phyloP scores from a whole-genome alignment of 2,113 vertebrate species.

The Tachycineta bicolor region DNA sequence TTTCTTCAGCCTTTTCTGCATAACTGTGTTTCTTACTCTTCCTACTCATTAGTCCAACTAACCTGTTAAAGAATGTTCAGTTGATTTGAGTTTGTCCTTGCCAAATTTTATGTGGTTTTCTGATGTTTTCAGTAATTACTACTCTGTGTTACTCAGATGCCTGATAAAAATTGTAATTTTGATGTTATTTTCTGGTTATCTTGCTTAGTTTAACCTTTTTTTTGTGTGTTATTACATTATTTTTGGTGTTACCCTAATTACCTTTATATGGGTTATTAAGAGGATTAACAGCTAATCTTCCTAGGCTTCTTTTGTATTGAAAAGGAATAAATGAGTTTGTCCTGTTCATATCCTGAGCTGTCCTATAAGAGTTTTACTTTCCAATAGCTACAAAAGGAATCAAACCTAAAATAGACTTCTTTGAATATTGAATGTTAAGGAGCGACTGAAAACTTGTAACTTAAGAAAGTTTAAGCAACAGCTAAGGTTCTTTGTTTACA shows the following conservation, averaged over 20 bases:
- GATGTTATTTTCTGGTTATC: not conserved
- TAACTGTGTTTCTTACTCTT: not conserved
- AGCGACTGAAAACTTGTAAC: not conserved
- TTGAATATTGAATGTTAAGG: not conserved
- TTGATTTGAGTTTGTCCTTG: not conserved
- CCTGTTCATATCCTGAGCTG: not conserved
- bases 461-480: not conserved
- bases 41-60: not conserved
- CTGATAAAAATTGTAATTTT: not conserved
- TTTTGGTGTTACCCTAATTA: not conserved
- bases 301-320: not conserved
- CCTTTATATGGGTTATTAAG: not conserved
- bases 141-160: not conserved
- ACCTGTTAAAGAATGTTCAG: not conserved
- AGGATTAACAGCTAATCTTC: not conserved
- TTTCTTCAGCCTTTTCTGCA: not conserved
- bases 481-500: not conserved
- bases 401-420: not conserved
- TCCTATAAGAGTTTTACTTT: not conserved
- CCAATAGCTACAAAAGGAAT: not conserved
- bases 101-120: not conserved
- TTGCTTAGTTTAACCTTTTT: not conserved
- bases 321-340: not conserved
- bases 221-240: not conserved
- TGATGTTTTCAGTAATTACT: not conserved